Conservation (phyloP, 1,140 invertebrate species). For the Octopus sinensis region DNA sequence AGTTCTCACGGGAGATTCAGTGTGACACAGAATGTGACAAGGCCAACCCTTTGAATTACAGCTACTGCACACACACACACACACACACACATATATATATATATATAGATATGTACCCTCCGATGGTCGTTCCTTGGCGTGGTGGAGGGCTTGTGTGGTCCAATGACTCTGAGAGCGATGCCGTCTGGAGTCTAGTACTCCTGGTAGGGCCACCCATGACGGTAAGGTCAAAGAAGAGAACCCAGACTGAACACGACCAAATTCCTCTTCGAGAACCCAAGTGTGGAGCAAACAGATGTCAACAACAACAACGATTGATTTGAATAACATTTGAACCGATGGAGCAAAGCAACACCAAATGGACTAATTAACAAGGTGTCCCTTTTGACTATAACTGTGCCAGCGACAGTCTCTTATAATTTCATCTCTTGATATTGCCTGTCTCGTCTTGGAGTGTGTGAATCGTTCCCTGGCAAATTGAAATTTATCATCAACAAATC, state of each 20-base stretch:
- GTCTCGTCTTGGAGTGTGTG: too few relatives aligned
- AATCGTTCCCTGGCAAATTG: too few relatives aligned
- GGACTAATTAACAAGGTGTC: not conserved
- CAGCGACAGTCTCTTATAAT: not conserved
- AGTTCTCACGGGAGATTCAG: too few relatives aligned
- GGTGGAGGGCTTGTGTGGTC: not conserved
- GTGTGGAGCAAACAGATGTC: not conserved
- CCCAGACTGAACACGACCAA: not conserved
- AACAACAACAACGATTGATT: not conserved
- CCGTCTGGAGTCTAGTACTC: not conserved
- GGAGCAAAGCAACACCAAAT: not conserved
- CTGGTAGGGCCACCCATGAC: not conserved
- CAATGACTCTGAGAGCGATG: not conserved
- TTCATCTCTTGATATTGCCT: too few relatives aligned
- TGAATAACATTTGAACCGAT: not conserved
- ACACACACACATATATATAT: not conserved
- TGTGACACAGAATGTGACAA: too few relatives aligned
- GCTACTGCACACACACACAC: not conserved
- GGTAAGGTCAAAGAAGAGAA: not conserved
- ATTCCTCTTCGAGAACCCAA: not conserved
- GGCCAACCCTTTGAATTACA: too few relatives aligned
- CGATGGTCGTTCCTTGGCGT: not conserved
- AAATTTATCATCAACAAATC: too few relatives aligned
- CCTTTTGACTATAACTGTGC: not conserved
- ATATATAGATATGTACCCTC: not conserved